A percentile compares a stretch with the other conserved stretches of the same genome.
phyloP scores from a whole-genome alignment of 2,797 vertebrate species.

The Natrix natrix region DNA sequence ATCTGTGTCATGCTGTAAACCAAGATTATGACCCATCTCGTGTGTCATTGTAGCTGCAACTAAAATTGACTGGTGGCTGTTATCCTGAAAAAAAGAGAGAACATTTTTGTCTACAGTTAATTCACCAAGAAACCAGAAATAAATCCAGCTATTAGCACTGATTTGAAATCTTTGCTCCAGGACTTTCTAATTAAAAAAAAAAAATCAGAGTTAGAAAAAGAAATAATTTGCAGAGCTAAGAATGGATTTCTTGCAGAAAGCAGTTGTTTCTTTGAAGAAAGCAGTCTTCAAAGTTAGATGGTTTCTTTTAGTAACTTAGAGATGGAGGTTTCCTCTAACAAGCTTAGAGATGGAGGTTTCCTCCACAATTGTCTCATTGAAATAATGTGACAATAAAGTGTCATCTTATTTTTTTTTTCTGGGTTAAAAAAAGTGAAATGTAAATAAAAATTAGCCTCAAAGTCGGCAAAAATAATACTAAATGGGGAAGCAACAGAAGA shows the following conservation, averaged over 20 bases:
- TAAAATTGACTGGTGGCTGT: constrained; percentile 55
- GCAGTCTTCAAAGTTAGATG: neutral
- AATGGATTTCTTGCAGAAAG: neutral
- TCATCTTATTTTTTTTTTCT: neutral
- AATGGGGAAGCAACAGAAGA: too few species aligned
- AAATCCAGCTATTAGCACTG: neutral
- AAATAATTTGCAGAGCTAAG: neutral
- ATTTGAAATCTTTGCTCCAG: neutral
- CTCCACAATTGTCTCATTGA: neutral
- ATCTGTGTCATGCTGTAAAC: constrained; percentile 70
- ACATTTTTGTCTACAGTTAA: fast-evolving
- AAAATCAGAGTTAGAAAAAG: neutral
- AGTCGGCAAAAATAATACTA: too few species aligned
- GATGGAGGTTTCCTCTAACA: too few species aligned
- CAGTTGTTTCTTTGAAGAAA: neutral
- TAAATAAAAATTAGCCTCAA: too few species aligned
- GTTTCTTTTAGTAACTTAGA: neutral
- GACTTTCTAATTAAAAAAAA: neutral
- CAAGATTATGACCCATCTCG: constrained; percentile 79
- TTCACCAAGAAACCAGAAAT: neutral
- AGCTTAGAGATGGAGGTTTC: neutral
- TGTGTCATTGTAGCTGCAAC: constrained; percentile 75
- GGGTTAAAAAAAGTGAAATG: too few species aligned
- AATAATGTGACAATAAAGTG: neutral
- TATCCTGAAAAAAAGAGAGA: constrained; percentile 61